Evolutionary conservation across 2,113 vertebrate species (phyloP).

Genomic region (Heterocephalus glaber): DNA sequence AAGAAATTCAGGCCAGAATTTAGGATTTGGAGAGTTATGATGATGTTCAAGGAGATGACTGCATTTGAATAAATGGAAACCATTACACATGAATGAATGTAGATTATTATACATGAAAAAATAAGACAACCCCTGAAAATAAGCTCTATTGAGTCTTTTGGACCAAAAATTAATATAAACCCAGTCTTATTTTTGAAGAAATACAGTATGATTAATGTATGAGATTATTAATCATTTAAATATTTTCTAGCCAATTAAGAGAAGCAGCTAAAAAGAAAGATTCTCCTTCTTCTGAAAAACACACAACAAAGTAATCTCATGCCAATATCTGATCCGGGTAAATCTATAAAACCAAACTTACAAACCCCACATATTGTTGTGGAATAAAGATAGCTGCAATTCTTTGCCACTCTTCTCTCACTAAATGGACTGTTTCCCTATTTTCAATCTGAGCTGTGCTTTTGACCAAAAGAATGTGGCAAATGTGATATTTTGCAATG

Average conservation of each 20-base stretch:
- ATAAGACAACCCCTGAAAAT: too few species aligned
- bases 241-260: not conserved
- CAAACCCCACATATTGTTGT: not conserved
- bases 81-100: too few species aligned
- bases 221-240: not conserved
- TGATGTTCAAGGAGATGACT: too few species aligned
- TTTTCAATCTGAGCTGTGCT: not conserved
- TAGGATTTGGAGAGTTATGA: too few species aligned
- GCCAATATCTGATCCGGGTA: not conserved
- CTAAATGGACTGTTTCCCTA: not conserved
- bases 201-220: not conserved
- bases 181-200: too few species aligned
- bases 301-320: not conserved
- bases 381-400: not conserved
- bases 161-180: too few species aligned
- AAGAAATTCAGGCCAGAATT: too few species aligned
- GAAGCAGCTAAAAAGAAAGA: not conserved
- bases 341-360: not conserved
- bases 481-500: not conserved
- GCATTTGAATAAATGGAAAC: too few species aligned
- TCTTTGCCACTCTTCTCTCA: not conserved
- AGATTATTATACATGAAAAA: too few species aligned
- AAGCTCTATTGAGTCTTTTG: too few species aligned
- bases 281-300: not conserved
- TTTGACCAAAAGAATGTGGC: not conserved